These are phyloP conservation scores for Leiothrix lutea DNA, from an alignment of 2,113 vertebrate genomes.

Conservation along the genomic window DNA sequence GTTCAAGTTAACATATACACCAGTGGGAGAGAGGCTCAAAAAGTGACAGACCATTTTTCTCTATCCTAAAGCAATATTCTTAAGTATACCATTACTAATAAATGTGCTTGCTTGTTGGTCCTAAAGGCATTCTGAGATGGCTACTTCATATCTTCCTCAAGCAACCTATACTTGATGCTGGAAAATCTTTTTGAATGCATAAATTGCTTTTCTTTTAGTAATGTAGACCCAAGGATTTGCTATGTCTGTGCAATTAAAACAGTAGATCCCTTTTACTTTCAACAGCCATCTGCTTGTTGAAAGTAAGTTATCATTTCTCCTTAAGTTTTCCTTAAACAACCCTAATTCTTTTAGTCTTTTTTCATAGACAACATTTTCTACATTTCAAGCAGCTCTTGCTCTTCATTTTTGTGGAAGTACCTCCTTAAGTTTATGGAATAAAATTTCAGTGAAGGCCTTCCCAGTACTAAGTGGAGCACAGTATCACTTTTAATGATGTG, in stretches of 20 bases:
- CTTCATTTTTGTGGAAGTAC: background rate
- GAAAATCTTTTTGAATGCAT: background rate
- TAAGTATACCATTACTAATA: background rate
- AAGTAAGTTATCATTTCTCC: background rate
- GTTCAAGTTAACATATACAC: background rate
- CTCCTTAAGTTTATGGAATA: background rate
- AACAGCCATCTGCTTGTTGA: background rate
- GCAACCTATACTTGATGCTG: background rate
- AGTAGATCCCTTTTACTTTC: background rate
- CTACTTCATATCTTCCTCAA: background rate
- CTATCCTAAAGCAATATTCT: background rate
- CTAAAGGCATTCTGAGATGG: background rate
- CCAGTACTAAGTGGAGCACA: accelerated
- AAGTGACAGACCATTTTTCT: background rate
- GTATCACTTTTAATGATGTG: background rate
- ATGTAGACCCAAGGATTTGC: background rate
- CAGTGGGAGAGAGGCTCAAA: background rate
- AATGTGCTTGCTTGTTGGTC: background rate
- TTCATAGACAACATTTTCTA: background rate
- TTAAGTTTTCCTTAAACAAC: background rate
- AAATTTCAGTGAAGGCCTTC: background rate
- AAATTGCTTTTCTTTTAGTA: background rate
- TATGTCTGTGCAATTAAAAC: background rate
- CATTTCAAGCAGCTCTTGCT: background rate
- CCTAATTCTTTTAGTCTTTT: background rate